These are phyloP conservation scores for Ectemnius lituratus DNA, from an alignment of 2,888 invertebrate species.

Conservation along the genomic window DNA sequence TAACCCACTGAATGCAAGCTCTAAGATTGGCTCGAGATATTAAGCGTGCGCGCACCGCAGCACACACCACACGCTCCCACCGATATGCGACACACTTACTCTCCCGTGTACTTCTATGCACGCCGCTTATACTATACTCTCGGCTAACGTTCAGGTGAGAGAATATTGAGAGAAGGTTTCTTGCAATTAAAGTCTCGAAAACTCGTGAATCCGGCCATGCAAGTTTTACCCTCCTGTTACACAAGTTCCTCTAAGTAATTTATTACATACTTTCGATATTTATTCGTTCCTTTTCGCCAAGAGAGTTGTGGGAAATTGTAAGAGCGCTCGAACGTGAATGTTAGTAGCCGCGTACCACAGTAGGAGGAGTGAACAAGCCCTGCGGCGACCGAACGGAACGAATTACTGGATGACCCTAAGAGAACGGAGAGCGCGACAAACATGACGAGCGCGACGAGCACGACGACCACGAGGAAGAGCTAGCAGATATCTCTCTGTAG, in stretches of 20 bases:
- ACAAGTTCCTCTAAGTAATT: too few species aligned
- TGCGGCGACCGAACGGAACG: conserved; percentile 60
- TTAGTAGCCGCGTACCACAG: conserved; percentile 55
- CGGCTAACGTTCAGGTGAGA: conserved; percentile 35
- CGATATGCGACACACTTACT: background rate
- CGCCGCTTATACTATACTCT: conserved; percentile 6
- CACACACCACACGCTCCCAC: conserved; percentile 36
- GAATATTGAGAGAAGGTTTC: conserved; percentile 28
- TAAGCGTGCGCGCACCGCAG: conserved; percentile 60
- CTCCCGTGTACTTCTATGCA: conserved; percentile 25
- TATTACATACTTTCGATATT: too few species aligned
- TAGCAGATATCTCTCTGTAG: background rate
- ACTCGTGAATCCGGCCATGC: too few species aligned
- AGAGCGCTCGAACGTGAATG: conserved; percentile 19
- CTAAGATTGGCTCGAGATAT: conserved; percentile 74
- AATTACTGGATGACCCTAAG: conserved; percentile 65
- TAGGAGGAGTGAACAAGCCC: conserved; percentile 41
- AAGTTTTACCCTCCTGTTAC: too few species aligned
- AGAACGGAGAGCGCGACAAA: conserved; percentile 54
- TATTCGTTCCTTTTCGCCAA: too few species aligned
- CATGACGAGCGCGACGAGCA: conserved; percentile 41
- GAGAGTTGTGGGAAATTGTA: too few species aligned
- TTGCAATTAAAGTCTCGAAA: too few species aligned
- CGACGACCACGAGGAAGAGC: too few species aligned
- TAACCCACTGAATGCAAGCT: conserved; percentile 71